Evolutionary conservation across 1,140 invertebrate genomes (phyloP).

Genomic region (Atta cephalotes): DNA sequence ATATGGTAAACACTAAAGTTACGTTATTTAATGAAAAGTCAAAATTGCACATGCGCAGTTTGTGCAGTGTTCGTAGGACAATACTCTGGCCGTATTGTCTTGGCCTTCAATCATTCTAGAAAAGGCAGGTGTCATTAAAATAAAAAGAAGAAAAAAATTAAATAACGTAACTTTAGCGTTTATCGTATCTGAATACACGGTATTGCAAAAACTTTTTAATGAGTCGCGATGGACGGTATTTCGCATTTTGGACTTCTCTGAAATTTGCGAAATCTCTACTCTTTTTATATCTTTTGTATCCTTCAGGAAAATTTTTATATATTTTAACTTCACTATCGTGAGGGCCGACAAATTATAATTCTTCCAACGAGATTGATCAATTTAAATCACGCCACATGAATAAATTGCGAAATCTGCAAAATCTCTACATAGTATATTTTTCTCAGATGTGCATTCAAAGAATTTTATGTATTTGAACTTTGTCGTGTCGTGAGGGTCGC

Average conservation of each 20-base stretch:
- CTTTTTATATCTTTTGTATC: not conserved
- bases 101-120: no score
- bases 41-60: no score
- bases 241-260: not conserved
- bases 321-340: not conserved
- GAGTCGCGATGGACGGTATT: not conserved
- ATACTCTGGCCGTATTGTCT: no score
- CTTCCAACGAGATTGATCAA: not conserved
- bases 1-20: no score
- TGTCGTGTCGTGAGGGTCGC: not conserved
- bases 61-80: no score
- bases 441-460: not conserved
- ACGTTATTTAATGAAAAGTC: no score
- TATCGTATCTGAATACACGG: no score
- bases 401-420: not conserved
- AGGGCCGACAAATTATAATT: not conserved
- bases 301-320: not conserved
- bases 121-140: no score
- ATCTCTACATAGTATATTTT: not conserved
- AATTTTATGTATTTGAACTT: not conserved
- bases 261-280: not conserved
- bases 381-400: not conserved
- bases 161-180: no score
- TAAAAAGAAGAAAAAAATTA: no score
- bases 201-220: no score